phyloP scores from a whole-genome alignment of 2,888 invertebrate genomes.

The Nematopogon swammerdamellus region DNA sequence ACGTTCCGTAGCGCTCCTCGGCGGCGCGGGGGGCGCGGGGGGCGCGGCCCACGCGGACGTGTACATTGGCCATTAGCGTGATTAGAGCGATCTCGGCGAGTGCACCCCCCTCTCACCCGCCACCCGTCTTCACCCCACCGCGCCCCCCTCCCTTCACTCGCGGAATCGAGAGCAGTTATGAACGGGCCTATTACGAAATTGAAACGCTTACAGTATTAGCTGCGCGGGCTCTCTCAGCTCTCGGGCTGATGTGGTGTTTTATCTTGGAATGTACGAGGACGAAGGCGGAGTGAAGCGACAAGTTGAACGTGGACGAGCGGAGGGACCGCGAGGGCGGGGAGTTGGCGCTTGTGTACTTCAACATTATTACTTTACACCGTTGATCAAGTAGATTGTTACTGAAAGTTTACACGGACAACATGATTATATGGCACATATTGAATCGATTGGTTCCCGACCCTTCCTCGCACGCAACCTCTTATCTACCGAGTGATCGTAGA shows the following conservation, averaged over 20 bases:
- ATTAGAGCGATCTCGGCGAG: slow-evolving; percentile 31
- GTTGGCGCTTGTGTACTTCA: too few species aligned
- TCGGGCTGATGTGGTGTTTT: not conserved
- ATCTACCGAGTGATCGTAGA: too few species aligned
- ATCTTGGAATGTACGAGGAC: not conserved
- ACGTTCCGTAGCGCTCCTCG: slow-evolving; percentile 17
- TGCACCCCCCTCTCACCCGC: slow-evolving; percentile 14
- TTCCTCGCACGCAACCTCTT: too few species aligned
- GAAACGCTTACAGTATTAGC: not conserved
- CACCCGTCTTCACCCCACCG: slow-evolving; percentile 12
- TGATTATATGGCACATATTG: too few species aligned
- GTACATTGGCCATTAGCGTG: slow-evolving; percentile 58
- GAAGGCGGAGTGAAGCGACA: not conserved
- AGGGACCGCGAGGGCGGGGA: too few species aligned
- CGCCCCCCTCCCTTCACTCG: slow-evolving; percentile 24
- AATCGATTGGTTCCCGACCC: too few species aligned
- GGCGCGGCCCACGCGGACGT: slow-evolving; percentile 18
- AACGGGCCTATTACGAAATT: not conserved
- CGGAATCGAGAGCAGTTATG: not conserved
- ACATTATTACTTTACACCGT: too few species aligned
- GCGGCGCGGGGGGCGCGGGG: slow-evolving; percentile 14
- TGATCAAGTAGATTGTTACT: too few species aligned
- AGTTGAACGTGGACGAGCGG: too few species aligned
- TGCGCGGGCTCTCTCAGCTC: not conserved
- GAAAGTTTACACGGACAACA: too few species aligned